These are phyloP conservation scores for Pseudomyrmex gracilis DNA, from an alignment of 1,140 invertebrate species.

Conservation along the genomic window DNA sequence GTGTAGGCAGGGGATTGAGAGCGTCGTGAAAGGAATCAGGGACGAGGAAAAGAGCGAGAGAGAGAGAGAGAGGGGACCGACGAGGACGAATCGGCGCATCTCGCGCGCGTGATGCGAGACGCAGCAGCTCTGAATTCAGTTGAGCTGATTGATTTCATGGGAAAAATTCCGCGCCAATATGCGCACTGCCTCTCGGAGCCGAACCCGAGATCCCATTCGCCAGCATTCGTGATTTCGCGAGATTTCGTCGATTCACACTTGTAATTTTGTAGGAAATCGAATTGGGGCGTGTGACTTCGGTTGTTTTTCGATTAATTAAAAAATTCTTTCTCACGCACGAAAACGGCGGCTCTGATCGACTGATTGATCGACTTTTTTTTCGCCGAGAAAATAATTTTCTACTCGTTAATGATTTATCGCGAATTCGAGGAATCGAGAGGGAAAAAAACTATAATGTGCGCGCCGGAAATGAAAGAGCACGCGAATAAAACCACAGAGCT, in stretches of 20 bases:
- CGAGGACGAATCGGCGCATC: not conserved
- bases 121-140: constrained; percentile 62
- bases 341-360: no score
- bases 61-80: constrained; percentile 50
- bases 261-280: constrained; percentile 32
- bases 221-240: not conserved
- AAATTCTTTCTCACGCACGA: not conserved
- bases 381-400: no score
- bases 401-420: no score
- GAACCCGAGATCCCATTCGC: constrained; percentile 6
- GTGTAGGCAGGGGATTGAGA: constrained; percentile 65
- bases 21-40: constrained; percentile 70
- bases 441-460: no score
- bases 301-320: constrained; percentile 22
- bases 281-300: constrained; percentile 7
- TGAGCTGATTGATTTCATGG: constrained; percentile 65
- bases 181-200: constrained; percentile 6
- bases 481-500: constrained; percentile 8
- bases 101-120: constrained; percentile 24
- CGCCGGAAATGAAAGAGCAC: not conserved
- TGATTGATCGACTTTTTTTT: no score
- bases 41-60: not conserved
- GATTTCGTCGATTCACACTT: constrained; percentile 31
- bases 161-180: constrained; percentile 60
- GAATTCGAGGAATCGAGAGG: no score